A percentile compares a stretch with the other conserved stretches of the same genome.
phyloP scores from a whole-genome alignment of 2,113 vertebrate species.

The Lepisosteus osseus region DNA sequence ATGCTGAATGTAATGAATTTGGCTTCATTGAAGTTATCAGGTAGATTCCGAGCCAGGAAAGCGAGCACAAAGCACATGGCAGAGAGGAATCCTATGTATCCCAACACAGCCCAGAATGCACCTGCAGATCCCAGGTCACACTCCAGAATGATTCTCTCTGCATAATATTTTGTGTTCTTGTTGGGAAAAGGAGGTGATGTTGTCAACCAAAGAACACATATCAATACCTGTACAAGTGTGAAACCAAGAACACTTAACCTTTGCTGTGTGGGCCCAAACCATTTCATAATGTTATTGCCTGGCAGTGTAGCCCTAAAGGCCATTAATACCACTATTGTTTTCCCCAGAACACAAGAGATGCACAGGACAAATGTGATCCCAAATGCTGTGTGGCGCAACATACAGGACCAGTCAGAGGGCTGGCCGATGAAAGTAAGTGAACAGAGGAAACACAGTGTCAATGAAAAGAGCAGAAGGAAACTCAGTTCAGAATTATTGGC shows the following conservation, averaged over 20 bases:
- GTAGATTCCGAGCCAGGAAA: background rate
- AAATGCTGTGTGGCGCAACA: constrained; percentile 9
- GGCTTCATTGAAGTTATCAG: background rate
- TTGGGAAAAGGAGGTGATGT: background rate
- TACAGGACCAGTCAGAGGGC: constrained; percentile 9
- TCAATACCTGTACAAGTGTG: background rate
- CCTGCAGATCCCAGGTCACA: background rate
- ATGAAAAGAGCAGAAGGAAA: constrained; percentile 10
- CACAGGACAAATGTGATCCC: constrained; percentile 6
- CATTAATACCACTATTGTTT: background rate
- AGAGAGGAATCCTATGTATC: background rate
- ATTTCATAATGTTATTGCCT: constrained; percentile 6
- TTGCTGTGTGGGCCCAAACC: background rate
- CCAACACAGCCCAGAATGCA: background rate
- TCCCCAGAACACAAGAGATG: constrained; percentile 9
- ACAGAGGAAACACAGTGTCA: background rate
- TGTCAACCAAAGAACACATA: background rate
- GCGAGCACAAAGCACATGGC: background rate
- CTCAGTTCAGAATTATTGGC: constrained; percentile 9
- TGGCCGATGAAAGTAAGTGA: constrained; percentile 4
- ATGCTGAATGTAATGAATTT: constrained; percentile 3
- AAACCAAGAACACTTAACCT: background rate
- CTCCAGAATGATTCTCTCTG: constrained; percentile 3
- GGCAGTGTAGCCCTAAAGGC: constrained; percentile 1
- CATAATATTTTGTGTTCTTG: background rate